phyloP scores from a whole-genome alignment of 30 jellyfish, hydroid and myxozoan genomes.

The Aurelia aurita region DNA sequence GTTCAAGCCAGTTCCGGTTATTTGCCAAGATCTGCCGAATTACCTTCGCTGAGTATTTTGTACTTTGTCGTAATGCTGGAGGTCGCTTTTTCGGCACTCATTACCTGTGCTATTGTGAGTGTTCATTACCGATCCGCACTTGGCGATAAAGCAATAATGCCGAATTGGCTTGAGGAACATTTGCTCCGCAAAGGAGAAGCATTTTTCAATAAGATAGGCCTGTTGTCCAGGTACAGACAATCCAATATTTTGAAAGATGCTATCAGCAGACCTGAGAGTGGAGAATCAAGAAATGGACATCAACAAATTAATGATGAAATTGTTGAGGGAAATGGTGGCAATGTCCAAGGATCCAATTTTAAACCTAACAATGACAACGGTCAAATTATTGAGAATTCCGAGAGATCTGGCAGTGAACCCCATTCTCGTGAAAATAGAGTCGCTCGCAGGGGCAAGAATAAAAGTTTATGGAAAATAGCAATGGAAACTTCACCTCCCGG shows the following conservation, averaged over 20 bases:
- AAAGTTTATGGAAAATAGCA: neutral
- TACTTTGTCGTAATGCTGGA: slow-evolving; percentile 56
- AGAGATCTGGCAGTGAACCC: neutral
- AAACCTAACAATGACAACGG: neutral
- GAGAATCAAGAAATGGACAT: neutral
- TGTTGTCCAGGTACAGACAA: slow-evolving; percentile 19
- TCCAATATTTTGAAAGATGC: neutral
- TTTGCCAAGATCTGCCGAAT: slow-evolving; percentile 57
- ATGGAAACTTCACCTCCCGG: neutral
- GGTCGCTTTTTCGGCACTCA: slow-evolving; percentile 60
- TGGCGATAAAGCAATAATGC: slow-evolving; percentile 62
- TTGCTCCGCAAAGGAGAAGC: slow-evolving; percentile 39
- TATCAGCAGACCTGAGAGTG: neutral
- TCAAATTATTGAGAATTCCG: neutral
- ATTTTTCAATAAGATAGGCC: slow-evolving; percentile 23
- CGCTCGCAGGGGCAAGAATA: neutral
- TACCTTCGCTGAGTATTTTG: slow-evolving; percentile 56
- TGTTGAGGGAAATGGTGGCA: neutral
- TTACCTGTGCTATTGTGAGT: slow-evolving; percentile 47
- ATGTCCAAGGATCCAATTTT: neutral
- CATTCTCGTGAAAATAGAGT: neutral
- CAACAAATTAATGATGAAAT: neutral
- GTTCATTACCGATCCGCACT: slow-evolving; percentile 50
- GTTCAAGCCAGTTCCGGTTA: slow-evolving; percentile 37
- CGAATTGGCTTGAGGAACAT: slow-evolving; percentile 39